Evolutionary conservation across 2,797 vertebrate species (phyloP), one percentile per base, ranked within the genome.

Genomic region (Echeneis naucrates): DNA sequence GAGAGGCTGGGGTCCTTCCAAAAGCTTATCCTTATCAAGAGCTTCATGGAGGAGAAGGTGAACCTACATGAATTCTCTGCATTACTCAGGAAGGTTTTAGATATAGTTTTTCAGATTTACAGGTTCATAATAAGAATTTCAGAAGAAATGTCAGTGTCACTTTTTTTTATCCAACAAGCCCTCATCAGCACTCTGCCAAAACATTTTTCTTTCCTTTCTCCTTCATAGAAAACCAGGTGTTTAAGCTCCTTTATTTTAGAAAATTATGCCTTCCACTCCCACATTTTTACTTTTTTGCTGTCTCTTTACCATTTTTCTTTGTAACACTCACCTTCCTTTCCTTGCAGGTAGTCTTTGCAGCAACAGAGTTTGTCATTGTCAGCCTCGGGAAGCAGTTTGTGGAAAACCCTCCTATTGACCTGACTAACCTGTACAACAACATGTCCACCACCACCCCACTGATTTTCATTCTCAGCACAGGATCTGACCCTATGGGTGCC

Each of bases 391-490:
- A 96, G 80, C 81, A 91, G 79, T 95, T 96, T 82, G 89, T 95
- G 68, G 95, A 96, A 83, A 95, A 94, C 50, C 94, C 95, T 14
- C 94, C 95, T 0, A 85, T 95, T 72, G 95, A 96, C 78, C 89
- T 97, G 75, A 90, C 93, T 13, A 94, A 95, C 56, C 90, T 97
- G 10, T 97, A 96, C 35, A 92, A 92, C 52, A 89, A 92, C 63
- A 95, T 94, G 90, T 94, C 95, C 5, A 85, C 80, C 30, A 92
- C 80, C 53, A 95, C 92, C 4, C 94, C 95, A 0, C 88, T 97
- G 72, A 75, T 96, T 27, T 96, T 96, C 81, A 94, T 97, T 82
- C 92, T 97, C 58, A 96, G 95, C 87, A 96, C 95, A 4, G 95
- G 95, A 64, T 97, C 95, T 0, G 95, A 97, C 66, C 95, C 95